Evolutionary conservation across 2,888 invertebrate genomes (phyloP).

Genomic region (Aproaerema taeniolella): DNA sequence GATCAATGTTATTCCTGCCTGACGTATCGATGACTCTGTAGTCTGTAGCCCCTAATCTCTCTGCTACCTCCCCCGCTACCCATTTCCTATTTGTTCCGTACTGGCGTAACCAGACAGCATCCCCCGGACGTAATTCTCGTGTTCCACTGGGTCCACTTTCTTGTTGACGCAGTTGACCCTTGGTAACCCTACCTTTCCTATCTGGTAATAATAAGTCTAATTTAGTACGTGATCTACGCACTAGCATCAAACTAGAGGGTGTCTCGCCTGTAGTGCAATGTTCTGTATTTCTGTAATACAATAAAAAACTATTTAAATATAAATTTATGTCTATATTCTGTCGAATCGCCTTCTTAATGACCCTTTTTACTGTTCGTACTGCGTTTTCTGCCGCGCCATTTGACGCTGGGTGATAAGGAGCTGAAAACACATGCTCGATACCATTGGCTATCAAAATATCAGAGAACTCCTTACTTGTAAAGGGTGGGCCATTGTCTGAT

Average conservation of each 20-base stretch:
- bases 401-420: constrained; percentile 1
- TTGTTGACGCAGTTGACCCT: neutral
- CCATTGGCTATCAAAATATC: neutral
- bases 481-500: constrained; percentile 5
- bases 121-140: neutral
- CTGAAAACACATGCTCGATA: neutral
- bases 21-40: neutral
- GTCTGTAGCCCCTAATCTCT: neutral
- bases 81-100: neutral
- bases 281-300: constrained; percentile 1
- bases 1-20: neutral
- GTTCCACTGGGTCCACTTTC: neutral
- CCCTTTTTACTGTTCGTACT: constrained; percentile 1
- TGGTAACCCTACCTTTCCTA: neutral
- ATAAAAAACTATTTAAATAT: neutral
- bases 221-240: neutral
- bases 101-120: neutral
- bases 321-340: neutral
- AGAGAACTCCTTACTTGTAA: neutral
- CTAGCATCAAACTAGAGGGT: constrained; percentile 1
- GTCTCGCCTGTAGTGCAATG: constrained; percentile 3
- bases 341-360: neutral
- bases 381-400: constrained; percentile 5
- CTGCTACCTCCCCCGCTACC: neutral
- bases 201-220: neutral